Conservation (phyloP, 1,140 invertebrate species). For the Lucilia cuprina region DNA sequence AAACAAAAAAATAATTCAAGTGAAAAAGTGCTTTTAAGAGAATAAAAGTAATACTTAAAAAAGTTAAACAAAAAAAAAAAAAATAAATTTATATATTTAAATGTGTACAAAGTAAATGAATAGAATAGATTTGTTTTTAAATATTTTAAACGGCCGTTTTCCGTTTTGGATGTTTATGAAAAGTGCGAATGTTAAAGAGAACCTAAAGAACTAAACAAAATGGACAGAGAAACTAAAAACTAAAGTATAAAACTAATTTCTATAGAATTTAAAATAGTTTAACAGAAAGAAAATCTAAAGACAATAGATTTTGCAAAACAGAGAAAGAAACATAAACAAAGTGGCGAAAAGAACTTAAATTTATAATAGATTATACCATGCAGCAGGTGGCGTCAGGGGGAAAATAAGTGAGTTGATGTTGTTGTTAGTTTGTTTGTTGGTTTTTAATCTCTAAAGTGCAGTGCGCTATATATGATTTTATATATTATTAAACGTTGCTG, state of each 20-base stretch:
- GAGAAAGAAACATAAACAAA: not conserved
- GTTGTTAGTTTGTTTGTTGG: too few relatives aligned
- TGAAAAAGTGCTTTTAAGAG: not conserved
- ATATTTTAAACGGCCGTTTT: not conserved
- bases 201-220: not conserved
- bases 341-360: not conserved
- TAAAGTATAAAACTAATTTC: not conserved
- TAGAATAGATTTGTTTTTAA: not conserved
- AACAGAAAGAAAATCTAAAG: too few relatives aligned
- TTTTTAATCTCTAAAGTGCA: too few relatives aligned
- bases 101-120: not conserved
- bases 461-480: too few relatives aligned
- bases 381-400: not conserved
- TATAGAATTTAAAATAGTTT: too few relatives aligned
- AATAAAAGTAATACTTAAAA: not conserved
- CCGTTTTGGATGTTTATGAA: not conserved
- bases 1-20: not conserved
- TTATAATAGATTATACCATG: not conserved
- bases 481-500: not conserved
- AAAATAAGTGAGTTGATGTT: not conserved
- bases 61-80: too few relatives aligned
- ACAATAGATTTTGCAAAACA: too few relatives aligned
- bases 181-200: not conserved
- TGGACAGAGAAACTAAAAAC: not conserved
- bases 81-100: not conserved